Conservation (phyloP, 2,888 invertebrate species). For the Cacoxenus indagator region DNA sequence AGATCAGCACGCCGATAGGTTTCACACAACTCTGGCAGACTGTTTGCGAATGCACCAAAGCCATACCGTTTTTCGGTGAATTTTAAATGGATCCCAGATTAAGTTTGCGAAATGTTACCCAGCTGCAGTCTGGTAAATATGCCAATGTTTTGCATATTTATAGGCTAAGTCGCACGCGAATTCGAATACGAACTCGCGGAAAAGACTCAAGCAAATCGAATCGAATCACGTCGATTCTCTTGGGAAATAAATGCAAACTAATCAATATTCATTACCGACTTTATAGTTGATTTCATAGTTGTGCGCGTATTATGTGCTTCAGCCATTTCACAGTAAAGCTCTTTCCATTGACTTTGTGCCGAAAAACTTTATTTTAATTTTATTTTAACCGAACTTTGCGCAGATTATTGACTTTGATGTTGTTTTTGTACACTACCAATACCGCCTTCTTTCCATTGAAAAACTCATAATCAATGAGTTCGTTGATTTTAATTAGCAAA, state of each 20-base stretch:
- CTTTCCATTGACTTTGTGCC: neutral
- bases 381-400: neutral
- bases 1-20: neutral
- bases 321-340: neutral
- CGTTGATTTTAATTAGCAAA: constrained; percentile 17
- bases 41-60: no score
- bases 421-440: neutral
- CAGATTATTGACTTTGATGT: constrained; percentile 9
- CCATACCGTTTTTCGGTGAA: neutral
- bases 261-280: constrained; percentile 56
- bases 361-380: neutral
- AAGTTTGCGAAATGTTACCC: neutral
- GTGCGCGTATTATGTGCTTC: neutral
- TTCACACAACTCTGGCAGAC: no score
- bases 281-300: neutral
- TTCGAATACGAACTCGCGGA: neutral
- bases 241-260: constrained; percentile 37
- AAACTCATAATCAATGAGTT: constrained; percentile 6
- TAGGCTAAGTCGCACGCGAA: constrained; percentile 9
- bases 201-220: neutral
- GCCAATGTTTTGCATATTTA: constrained; percentile 46
- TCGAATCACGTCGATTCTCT: constrained; percentile 17
- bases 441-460: neutral
- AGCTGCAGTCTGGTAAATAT: constrained; percentile 43
- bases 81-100: neutral